A percentile compares a stretch with the other conserved stretches of the same genome.
Conservation (phyloP, 1,140 invertebrate genomes). For the Lepidurus couesii region DNA sequence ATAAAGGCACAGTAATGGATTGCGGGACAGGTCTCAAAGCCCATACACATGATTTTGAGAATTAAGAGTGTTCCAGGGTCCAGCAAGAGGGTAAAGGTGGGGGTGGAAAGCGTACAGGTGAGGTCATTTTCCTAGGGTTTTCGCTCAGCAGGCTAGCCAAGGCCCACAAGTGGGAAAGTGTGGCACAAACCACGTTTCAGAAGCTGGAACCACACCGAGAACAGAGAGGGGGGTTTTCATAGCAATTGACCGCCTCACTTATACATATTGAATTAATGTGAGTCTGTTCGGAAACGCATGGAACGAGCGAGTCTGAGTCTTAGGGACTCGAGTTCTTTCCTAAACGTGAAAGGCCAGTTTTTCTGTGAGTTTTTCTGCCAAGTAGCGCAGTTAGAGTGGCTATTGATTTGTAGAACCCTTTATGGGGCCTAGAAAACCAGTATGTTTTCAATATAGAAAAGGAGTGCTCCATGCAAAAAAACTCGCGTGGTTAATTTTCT, state of each 20-base stretch:
- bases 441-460: too few relatives aligned
- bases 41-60: too few relatives aligned
- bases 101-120: neutral
- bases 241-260: neutral
- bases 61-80: too few relatives aligned
- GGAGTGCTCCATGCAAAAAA: too few relatives aligned
- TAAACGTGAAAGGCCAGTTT: too few relatives aligned
- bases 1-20: neutral
- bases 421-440: too few relatives aligned
- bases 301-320: too few relatives aligned
- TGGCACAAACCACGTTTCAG: neutral
- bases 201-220: constrained; percentile 16
- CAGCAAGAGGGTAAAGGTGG: neutral
- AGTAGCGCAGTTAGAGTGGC: too few relatives aligned
- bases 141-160: neutral
- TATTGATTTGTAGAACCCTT: too few relatives aligned
- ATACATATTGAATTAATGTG: neutral
- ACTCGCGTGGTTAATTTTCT: too few relatives aligned
- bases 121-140: neutral
- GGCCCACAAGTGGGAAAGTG: neutral
- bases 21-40: neutral
- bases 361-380: too few relatives aligned
- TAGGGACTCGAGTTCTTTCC: too few relatives aligned
- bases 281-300: neutral
- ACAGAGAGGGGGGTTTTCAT: constrained; percentile 12